A percentile compares a stretch with the other conserved stretches of the same genome.
These are phyloP conservation scores for Oscheius sp. DNA, from an alignment of 2,888 invertebrate species.

Conservation along the genomic window DNA sequence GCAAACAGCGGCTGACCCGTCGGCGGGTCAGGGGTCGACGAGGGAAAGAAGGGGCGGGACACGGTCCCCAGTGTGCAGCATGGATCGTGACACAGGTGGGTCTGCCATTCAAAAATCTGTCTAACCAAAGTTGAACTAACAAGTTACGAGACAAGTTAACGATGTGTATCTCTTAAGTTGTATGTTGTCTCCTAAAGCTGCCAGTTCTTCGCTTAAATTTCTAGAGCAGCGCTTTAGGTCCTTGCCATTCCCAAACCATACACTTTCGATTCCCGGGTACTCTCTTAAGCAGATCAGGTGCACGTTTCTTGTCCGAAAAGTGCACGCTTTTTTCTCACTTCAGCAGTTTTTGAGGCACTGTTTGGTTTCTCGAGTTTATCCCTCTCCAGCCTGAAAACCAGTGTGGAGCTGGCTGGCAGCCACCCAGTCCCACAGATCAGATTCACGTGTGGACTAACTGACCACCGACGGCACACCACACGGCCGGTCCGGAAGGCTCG, in stretches of 20 bases:
- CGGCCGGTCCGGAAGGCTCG: constrained; percentile 22
- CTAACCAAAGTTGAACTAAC: constrained; percentile 34
- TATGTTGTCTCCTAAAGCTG: no score
- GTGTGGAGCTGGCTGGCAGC: constrained; percentile 5
- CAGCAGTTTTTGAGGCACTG: neutral
- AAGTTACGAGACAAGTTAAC: neutral
- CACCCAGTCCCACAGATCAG: constrained; percentile 12
- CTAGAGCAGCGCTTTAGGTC: no score
- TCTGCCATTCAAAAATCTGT: constrained; percentile 20
- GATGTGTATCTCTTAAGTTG: no score
- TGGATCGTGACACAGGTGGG: constrained; percentile 40
- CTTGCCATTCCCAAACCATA: no score
- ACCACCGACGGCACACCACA: constrained; percentile 24
- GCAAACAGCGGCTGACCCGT: constrained; percentile 39
- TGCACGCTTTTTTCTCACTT: no score
- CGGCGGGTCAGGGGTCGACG: constrained; percentile 40
- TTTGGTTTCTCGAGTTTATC: constrained; percentile 13
- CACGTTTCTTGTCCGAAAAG: no score
- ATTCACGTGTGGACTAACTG: constrained; percentile 26
- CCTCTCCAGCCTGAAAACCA: constrained; percentile 5
- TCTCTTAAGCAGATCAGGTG: no score
- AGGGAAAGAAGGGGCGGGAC: constrained; percentile 37
- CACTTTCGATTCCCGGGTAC: no score
- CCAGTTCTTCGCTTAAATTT: no score
- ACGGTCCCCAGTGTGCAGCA: constrained; percentile 37